These are phyloP conservation scores for Orchesella flavescens DNA, from an alignment of 2,888 invertebrate genomes.

Conservation along the genomic window DNA sequence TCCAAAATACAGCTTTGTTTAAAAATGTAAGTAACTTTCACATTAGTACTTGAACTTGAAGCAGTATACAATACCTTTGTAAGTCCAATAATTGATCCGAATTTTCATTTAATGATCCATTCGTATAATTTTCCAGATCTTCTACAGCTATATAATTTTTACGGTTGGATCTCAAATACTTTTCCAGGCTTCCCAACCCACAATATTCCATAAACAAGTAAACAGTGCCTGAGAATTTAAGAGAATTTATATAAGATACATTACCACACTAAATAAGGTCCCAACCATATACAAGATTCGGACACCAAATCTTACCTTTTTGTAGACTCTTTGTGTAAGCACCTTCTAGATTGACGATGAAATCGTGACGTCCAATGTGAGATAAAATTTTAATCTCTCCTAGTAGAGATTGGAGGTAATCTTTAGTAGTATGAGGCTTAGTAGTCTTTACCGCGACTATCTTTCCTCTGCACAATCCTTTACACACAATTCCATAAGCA, in stretches of 20 bases:
- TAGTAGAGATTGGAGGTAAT: slow-evolving; percentile 50
- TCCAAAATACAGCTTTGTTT: neutral
- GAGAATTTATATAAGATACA: too few species aligned
- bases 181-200: slow-evolving; percentile 44
- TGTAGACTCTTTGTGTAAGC: slow-evolving; percentile 42
- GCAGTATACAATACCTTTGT: neutral
- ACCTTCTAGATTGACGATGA: slow-evolving; percentile 57
- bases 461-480: slow-evolving; percentile 32
- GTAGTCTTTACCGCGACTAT: slow-evolving; percentile 54
- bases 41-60: neutral
- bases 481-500: slow-evolving; percentile 57
- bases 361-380: slow-evolving; percentile 52
- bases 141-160: slow-evolving; percentile 14
- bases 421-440: slow-evolving; percentile 49
- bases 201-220: slow-evolving; percentile 61
- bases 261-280: too few species aligned
- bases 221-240: slow-evolving; percentile 33
- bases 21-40: neutral
- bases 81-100: neutral
- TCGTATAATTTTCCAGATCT: neutral
- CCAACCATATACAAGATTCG: too few species aligned
- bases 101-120: neutral
- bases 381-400: slow-evolving; percentile 61
- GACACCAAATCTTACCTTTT: slow-evolving; percentile 25
- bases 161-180: slow-evolving; percentile 44